Evolutionary conservation across 2,113 vertebrate genomes (phyloP).

Genomic region (Peromyscus polionotus): DNA sequence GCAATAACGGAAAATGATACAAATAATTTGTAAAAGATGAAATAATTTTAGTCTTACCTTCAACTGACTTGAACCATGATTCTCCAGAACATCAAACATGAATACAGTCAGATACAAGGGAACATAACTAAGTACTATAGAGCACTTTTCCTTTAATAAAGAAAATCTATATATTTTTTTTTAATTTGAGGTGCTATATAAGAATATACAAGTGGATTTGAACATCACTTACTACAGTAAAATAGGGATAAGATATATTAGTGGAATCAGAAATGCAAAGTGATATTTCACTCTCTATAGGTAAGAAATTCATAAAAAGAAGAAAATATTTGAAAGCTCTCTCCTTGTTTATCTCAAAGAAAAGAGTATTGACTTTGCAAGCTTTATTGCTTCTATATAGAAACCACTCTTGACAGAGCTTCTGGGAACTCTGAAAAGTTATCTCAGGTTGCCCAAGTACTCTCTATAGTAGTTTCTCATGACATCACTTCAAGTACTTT

Average conservation of each 20-base stretch:
- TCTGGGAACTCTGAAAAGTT: neutral
- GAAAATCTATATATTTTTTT: neutral
- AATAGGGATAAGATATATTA: conserved; percentile 8
- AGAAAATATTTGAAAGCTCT: neutral
- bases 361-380: neutral
- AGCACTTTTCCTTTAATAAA: neutral
- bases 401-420: neutral
- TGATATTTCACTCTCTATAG: neutral
- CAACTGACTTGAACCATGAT: neutral
- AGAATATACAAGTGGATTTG: conserved; percentile 9
- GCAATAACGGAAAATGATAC: neutral
- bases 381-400: neutral
- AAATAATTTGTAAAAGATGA: neutral
- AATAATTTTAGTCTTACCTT: conserved; percentile 1
- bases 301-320: conserved; percentile 10
- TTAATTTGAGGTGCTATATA: neutral
- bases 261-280: conserved; percentile 44
- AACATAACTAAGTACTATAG: neutral
- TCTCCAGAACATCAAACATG: neutral
- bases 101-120: neutral
- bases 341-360: neutral
- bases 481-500: neutral
- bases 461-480: neutral
- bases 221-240: conserved; percentile 1
- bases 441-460: neutral